These are phyloP conservation scores for Sus scrofa DNA, from an alignment of 2,113 vertebrate species.

Conservation along the genomic window DNA sequence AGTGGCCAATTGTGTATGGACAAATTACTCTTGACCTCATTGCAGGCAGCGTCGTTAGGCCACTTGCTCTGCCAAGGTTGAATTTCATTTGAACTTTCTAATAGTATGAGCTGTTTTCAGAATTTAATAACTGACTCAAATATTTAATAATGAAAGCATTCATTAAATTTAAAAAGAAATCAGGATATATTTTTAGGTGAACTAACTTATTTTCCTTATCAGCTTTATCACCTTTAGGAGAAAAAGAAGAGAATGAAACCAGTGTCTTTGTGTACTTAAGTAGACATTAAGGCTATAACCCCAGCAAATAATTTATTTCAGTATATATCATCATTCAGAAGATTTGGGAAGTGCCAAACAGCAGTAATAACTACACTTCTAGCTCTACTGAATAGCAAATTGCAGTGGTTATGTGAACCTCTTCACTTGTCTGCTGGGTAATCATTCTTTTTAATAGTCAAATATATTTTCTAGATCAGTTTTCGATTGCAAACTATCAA, in stretches of 20 bases:
- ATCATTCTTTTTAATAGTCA: conserved; percentile 29
- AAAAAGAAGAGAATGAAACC: conserved; percentile 55
- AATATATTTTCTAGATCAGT: conserved; percentile 18
- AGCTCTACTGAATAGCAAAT: background rate
- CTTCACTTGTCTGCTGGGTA: background rate
- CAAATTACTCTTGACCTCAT: conserved; percentile 76
- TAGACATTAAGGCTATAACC: conserved; percentile 68
- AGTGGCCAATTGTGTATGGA: conserved; percentile 64
- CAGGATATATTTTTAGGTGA: conserved; percentile 77
- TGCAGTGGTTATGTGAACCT: conserved; percentile 5
- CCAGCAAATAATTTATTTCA: conserved; percentile 65
- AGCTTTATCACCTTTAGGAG: conserved; percentile 69
- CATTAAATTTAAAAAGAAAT: conserved; percentile 82
- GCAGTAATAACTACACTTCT: conserved; percentile 30
- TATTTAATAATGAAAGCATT: conserved; percentile 81
- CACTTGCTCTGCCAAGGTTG: conserved; percentile 57
- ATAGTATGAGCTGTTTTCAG: conserved; percentile 74
- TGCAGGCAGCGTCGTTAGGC: conserved; percentile 60
- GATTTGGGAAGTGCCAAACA: conserved; percentile 22
- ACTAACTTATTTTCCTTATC: conserved; percentile 80
- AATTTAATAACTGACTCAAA: conserved; percentile 83
- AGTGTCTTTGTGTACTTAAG: conserved; percentile 66
- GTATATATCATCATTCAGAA: conserved; percentile 15
- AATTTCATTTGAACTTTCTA: conserved; percentile 81
- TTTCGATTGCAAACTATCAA: background rate